A percentile compares a stretch with the other conserved stretches of the same genome.
Evolutionary conservation across 2,888 invertebrate species (phyloP).

Genomic region (Erannis defoliaria): DNA sequence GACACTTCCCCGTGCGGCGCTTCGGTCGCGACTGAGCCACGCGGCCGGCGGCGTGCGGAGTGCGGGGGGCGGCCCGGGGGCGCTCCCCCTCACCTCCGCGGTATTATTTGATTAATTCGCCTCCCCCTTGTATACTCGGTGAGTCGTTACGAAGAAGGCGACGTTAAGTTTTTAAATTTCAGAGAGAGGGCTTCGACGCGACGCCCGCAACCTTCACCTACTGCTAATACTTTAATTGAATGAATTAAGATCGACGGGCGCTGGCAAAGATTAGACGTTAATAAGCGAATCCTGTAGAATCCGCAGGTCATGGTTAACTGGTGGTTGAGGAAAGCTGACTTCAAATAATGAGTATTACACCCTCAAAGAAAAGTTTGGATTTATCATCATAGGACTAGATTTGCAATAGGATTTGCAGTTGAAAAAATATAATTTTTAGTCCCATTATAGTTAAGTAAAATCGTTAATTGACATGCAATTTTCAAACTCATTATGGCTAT

Average conservation of each 20-base stretch:
- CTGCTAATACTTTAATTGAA: slow-evolving; percentile 82
- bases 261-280: slow-evolving; percentile 82
- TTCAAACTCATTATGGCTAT: no score
- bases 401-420: slow-evolving; percentile 82
- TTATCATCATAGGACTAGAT: slow-evolving; percentile 82
- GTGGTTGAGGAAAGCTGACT: slow-evolving; percentile 70
- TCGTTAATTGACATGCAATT: no score
- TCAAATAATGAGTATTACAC: slow-evolving; percentile 79
- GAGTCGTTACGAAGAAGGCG: slow-evolving; percentile 83
- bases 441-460: background rate
- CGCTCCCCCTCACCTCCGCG: slow-evolving; percentile 76
- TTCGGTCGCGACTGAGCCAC: slow-evolving; percentile 84
- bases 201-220: slow-evolving; percentile 85
- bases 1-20: slow-evolving; percentile 81
- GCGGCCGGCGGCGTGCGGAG: slow-evolving; percentile 72
- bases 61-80: slow-evolving; percentile 53
- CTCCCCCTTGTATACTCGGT: slow-evolving; percentile 85
- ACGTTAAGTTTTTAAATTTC: slow-evolving; percentile 85
- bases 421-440: slow-evolving; percentile 60
- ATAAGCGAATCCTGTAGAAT: slow-evolving; percentile 80
- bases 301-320: slow-evolving; percentile 78
- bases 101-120: slow-evolving; percentile 87
- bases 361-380: slow-evolving; percentile 74
- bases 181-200: slow-evolving; percentile 79
- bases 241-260: slow-evolving; percentile 80